Evolutionary conservation across 2,888 invertebrate genomes (phyloP).

Genomic region (Philaethria dido): DNA sequence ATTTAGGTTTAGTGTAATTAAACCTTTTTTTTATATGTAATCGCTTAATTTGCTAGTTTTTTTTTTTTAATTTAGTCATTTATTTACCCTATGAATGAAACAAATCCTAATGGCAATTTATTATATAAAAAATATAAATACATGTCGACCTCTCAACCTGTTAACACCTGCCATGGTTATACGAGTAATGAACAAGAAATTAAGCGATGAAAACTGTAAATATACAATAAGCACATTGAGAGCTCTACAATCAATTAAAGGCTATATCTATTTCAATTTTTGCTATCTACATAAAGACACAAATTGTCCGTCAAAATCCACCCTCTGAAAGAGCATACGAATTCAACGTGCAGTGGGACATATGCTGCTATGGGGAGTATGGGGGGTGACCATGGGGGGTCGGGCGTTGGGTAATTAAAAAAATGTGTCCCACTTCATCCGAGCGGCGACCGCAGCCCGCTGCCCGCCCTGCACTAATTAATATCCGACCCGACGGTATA

Average conservation of each 20-base stretch:
- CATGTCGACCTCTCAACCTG: too few relatives aligned
- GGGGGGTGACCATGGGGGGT: constrained; percentile 46
- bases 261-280: constrained; percentile 5
- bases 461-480: constrained; percentile 65
- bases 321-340: constrained; percentile 43
- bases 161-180: too few relatives aligned
- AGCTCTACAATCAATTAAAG: not conserved
- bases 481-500: constrained; percentile 51
- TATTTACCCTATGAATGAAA: too few relatives aligned
- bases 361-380: constrained; percentile 60
- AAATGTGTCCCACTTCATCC: constrained; percentile 80
- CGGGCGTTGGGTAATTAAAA: constrained; percentile 71
- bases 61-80: too few relatives aligned
- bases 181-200: too few relatives aligned
- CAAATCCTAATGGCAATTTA: too few relatives aligned
- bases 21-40: too few relatives aligned
- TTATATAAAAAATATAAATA: too few relatives aligned
- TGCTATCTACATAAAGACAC: not conserved
- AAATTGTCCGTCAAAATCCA: constrained; percentile 26
- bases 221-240: too few relatives aligned
- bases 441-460: constrained; percentile 56
- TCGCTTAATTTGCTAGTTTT: too few relatives aligned
- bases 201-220: too few relatives aligned
- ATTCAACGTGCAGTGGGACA: constrained; percentile 72
- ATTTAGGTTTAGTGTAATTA: too few relatives aligned